Evolutionary conservation across 2,888 invertebrate species (phyloP), one percentile per base, ranked within the genome.

Genomic region (Cremastobaeus sp.): DNA sequence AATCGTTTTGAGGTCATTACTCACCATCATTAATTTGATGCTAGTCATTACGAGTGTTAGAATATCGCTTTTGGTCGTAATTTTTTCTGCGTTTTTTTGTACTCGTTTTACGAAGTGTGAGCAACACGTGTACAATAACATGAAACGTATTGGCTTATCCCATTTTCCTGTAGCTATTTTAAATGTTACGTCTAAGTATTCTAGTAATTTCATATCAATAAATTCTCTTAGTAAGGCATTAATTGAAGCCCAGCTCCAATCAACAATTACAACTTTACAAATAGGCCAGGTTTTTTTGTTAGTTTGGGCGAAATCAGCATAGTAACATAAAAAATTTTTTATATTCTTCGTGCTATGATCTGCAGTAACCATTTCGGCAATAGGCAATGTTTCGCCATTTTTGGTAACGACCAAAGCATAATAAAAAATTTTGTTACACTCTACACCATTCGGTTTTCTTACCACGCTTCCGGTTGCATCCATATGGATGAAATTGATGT

Each of bases 301-400:
- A 4, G 11, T 15, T n/a, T 17, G 1, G 0, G 4, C 15, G 37
- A 52, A 37, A n/a, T 21, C 4, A 0, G 15, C 9, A 37, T 37
- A 52, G 3, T 14, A 21, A 14, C 18, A 3, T 32, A 55, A 55
- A 41, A 55, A 55, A 15, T 55, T 8, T 17, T 20, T 34, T 15
- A 59, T 59, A 30, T 45, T 59, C 4, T 12, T 45, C 1, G 57
- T 35, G 2, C 5, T 59, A 12, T 59, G 57, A 43, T 57, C 57
- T 3, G 55, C 18, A 0, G 41, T 55, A 6, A 55, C 21, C 43
- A 57, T 43, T 34, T 57, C 57, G 0, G 43, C 45, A 15, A 57
- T 43, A 4, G 57, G 57, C 15, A 43, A 12, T 6, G 18, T 43
- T 45, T 34, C 45, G 18, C 45, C 57, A 35, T 3, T 0, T 20